phyloP scores from a whole-genome alignment of 2,113 vertebrate genomes.

The Salvelinus namaycush region DNA sequence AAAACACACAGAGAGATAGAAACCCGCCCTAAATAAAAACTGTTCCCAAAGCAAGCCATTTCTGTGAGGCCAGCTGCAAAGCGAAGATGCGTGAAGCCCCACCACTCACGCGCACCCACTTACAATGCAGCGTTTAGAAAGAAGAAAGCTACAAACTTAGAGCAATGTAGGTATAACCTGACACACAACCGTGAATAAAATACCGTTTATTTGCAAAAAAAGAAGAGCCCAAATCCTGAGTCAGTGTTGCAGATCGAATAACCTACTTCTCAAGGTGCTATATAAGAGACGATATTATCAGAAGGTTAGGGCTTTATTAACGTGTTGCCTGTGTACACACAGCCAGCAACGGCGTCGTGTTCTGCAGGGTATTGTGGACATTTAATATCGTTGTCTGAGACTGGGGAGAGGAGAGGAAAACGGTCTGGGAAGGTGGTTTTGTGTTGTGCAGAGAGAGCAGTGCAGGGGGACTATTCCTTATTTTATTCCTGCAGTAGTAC shows the following conservation, averaged over 20 bases:
- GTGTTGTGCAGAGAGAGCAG: conserved; percentile 58
- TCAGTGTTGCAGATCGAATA: conserved; percentile 23
- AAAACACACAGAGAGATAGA: conserved; percentile 18
- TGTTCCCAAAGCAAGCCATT: conserved; percentile 55
- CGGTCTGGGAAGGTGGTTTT: conserved; percentile 41
- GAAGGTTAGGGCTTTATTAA: conserved; percentile 55
- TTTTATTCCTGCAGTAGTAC: conserved; percentile 85
- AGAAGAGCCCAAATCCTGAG: not conserved
- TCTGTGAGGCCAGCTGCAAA: conserved; percentile 63
- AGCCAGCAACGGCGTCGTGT: conserved; percentile 7
- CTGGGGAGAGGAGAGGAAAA: not conserved
- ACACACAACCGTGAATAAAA: conserved; percentile 30
- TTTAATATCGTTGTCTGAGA: conserved; percentile 58
- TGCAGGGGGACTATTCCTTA: conserved; percentile 69
- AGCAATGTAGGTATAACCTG: not conserved
- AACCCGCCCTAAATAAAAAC: conserved; percentile 28
- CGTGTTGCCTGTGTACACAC: conserved; percentile 53
- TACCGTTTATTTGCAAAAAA: not conserved
- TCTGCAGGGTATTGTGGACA: conserved; percentile 49
- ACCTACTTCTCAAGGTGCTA: conserved; percentile 30
- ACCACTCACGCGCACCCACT: conserved; percentile 28
- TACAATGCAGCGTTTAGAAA: conserved; percentile 55
- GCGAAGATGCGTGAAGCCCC: conserved; percentile 49
- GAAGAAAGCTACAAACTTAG: conserved; percentile 5
- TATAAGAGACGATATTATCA: conserved; percentile 42